Conservation (phyloP, 2,888 invertebrate genomes). For the Dione vanillae region DNA sequence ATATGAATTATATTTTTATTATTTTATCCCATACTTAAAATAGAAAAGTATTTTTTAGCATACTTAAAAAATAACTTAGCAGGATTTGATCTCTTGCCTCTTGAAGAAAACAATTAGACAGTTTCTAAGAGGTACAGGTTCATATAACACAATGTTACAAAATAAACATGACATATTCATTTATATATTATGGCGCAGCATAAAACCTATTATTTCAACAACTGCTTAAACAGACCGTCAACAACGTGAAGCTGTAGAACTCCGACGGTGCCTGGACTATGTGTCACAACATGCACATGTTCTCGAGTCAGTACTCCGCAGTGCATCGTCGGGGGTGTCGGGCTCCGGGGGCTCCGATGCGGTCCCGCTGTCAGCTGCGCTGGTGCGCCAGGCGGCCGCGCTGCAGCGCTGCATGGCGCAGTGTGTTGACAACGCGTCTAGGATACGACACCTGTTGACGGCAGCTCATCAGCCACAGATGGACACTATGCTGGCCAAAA, state of each 20-base stretch:
- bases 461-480: conserved; percentile 77
- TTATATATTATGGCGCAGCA: background rate
- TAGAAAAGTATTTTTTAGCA: too few species aligned
- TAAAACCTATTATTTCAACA: background rate
- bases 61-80: too few species aligned
- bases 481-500: conserved; percentile 80
- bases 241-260: conserved; percentile 72
- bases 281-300: conserved; percentile 79
- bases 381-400: conserved; percentile 76
- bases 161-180: too few species aligned
- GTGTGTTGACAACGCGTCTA: conserved; percentile 77
- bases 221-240: conserved; percentile 69
- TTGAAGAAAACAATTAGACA: too few species aligned
- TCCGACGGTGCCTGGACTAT: conserved; percentile 78
- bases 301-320: conserved; percentile 75
- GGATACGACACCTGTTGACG: conserved; percentile 73
- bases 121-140: too few species aligned
- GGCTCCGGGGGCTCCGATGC: conserved; percentile 46
- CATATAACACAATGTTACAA: too few species aligned
- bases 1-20: too few species aligned
- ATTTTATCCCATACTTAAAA: too few species aligned
- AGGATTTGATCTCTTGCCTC: too few species aligned
- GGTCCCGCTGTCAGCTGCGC: conserved; percentile 71
- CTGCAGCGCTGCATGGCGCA: conserved; percentile 81
- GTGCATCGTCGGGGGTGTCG: conserved; percentile 52